Percentiles rank a stretch among this genome's conserved stretches.
phyloP scores from a whole-genome alignment of 2,888 invertebrate species.

The Pterostichus madidus region DNA sequence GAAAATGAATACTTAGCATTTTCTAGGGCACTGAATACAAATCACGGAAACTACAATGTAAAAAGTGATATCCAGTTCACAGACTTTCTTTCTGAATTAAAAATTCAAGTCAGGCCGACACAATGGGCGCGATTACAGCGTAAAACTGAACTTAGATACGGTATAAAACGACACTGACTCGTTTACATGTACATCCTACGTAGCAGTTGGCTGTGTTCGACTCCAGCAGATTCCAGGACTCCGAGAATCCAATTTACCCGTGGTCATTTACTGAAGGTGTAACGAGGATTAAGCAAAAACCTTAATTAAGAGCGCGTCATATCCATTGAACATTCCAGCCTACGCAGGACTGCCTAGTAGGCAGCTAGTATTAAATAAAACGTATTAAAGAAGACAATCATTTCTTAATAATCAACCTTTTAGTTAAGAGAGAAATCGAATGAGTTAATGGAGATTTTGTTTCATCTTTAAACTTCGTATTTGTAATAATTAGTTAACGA shows the following conservation, averaged over 20 bases:
- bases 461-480: no score
- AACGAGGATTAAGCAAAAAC: constrained; percentile 36
- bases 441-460: no score
- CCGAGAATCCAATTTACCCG: constrained; percentile 35
- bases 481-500: no score
- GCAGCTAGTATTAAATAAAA: no score
- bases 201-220: neutral
- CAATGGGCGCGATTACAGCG: constrained; percentile 51
- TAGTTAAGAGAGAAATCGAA: no score
- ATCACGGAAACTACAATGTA: constrained; percentile 17
- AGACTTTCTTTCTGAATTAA: constrained; percentile 43
- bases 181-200: constrained; percentile 28
- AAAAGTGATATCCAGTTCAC: constrained; percentile 37
- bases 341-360: neutral
- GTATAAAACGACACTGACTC: constrained; percentile 33
- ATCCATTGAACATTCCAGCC: constrained; percentile 35
- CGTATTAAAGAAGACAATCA: no score
- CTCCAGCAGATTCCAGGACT: neutral
- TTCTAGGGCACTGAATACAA: constrained; percentile 37
- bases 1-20: constrained; percentile 31
- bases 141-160: constrained; percentile 56
- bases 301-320: constrained; percentile 34
- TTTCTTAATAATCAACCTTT: neutral
- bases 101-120: constrained; percentile 50
- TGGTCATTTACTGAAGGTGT: constrained; percentile 52